A percentile compares a stretch with the other conserved stretches of the same genome.
These are phyloP conservation scores for Pitangus sulphuratus DNA, from an alignment of 2,797 vertebrate genomes.

Conservation along the genomic window DNA sequence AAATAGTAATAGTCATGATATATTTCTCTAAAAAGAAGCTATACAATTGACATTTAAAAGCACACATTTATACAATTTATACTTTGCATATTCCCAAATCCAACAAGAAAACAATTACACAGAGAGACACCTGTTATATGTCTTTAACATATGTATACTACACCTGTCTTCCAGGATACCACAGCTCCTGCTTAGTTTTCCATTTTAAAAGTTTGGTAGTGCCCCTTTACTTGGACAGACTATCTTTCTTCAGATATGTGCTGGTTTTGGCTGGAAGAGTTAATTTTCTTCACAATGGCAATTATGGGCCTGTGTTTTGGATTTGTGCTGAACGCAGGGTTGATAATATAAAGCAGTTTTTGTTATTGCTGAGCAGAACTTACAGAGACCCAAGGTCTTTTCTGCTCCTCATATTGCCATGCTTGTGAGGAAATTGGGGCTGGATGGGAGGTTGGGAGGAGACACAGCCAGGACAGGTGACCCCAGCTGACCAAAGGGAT, in stretches of 20 bases:
- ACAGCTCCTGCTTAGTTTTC: not conserved
- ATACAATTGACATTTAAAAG: not conserved
- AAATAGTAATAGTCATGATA: not conserved
- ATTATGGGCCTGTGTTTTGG: not conserved
- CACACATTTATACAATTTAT: not conserved
- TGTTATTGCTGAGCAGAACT: not conserved
- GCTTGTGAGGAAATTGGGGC: not conserved
- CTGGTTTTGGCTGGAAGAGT: too few species aligned
- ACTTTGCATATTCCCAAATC: rapidly evolving
- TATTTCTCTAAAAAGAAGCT: not conserved
- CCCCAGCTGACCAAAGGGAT: not conserved
- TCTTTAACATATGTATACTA: not conserved
- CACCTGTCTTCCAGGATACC: not conserved
- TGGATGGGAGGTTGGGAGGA: not conserved
- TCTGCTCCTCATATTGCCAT: not conserved
- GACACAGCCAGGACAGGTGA: not conserved
- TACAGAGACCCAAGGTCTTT: not conserved
- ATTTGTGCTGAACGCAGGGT: not conserved
- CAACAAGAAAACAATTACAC: not conserved
- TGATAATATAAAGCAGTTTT: not conserved
- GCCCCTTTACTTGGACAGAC: not conserved
- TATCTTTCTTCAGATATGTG: not conserved
- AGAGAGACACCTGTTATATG: not conserved
- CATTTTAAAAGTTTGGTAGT: not conserved
- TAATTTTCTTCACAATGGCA: not conserved